Conservation (phyloP, 2,797 vertebrate genomes). For the Carcharodon carcharias region DNA sequence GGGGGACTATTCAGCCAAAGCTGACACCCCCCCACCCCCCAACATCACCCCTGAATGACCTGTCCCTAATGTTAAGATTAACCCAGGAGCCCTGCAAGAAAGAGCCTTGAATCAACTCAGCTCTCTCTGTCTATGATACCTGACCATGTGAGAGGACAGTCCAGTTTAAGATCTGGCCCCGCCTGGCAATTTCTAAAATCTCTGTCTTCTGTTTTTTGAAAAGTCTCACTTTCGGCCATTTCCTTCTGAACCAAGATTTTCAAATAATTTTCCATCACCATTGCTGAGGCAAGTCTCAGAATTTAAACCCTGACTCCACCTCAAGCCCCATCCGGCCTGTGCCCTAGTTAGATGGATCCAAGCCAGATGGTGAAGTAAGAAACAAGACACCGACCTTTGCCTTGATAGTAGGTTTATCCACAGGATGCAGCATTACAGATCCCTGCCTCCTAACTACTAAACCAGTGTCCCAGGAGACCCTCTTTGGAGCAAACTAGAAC, state of each 20-base stretch:
- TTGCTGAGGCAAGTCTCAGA: neutral
- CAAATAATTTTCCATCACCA: neutral
- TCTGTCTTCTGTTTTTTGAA: neutral
- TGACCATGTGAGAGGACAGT: neutral
- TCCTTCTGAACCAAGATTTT: neutral
- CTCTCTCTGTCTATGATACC: neutral
- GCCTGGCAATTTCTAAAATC: neutral
- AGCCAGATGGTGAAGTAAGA: too few species aligned
- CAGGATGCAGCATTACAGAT: too few species aligned
- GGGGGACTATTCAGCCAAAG: too few species aligned
- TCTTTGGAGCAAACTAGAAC: too few species aligned
- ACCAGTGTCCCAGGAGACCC: too few species aligned
- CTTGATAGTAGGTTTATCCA: too few species aligned
- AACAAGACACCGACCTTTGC: too few species aligned
- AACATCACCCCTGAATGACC: too few species aligned
- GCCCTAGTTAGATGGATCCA: too few species aligned
- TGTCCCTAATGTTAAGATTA: too few species aligned
- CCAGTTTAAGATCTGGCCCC: neutral
- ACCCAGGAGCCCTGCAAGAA: neutral
- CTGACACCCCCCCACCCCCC: too few species aligned
- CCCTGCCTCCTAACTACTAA: too few species aligned
- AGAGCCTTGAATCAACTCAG: neutral
- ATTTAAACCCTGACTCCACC: neutral
- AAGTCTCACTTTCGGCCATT: neutral
- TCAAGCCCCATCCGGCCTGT: neutral